These are phyloP conservation scores for Mimas tiliae DNA, from an alignment of 2,888 invertebrate species.

Conservation along the genomic window DNA sequence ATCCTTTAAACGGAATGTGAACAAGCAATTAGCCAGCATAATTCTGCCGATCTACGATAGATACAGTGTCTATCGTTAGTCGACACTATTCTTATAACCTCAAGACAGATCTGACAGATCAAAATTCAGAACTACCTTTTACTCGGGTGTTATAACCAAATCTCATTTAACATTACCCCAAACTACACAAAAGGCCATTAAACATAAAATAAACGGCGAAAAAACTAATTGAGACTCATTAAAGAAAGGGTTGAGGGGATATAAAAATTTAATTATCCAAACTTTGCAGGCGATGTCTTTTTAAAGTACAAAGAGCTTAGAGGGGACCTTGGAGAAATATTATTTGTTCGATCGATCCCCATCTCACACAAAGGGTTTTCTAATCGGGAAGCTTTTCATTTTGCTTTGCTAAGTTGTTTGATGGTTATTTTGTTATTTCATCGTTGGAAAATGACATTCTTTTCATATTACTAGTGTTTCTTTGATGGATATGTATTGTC, in stretches of 20 bases:
- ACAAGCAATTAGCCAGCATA: no score
- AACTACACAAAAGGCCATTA: constrained; percentile 30
- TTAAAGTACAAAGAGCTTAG: constrained; percentile 66
- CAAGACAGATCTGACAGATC: neutral
- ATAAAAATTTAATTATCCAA: constrained; percentile 73
- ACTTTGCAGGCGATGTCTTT: constrained; percentile 55
- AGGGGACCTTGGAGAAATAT: constrained; percentile 67
- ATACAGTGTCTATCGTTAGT: no score
- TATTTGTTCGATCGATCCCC: constrained; percentile 68
- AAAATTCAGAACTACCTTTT: neutral
- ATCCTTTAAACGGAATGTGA: no score
- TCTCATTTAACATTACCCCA: constrained; percentile 9
- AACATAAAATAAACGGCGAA: constrained; percentile 33
- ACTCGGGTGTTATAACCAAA: neutral
- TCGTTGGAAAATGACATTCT: constrained; percentile 41
- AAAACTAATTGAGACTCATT: constrained; percentile 53
- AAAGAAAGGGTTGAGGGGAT: constrained; percentile 51
- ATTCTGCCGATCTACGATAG: no score
- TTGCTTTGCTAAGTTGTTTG: constrained; percentile 61
- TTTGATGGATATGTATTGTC: neutral
- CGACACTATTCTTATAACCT: neutral
- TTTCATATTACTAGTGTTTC: constrained; percentile 17
- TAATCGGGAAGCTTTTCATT: constrained; percentile 52
- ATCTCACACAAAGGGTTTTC: constrained; percentile 53
- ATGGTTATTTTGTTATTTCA: constrained; percentile 49